Evolutionary conservation across 1,140 invertebrate genomes (phyloP), one percentile per base, ranked within the genome.

Genomic region (Brachionus rubens): DNA sequence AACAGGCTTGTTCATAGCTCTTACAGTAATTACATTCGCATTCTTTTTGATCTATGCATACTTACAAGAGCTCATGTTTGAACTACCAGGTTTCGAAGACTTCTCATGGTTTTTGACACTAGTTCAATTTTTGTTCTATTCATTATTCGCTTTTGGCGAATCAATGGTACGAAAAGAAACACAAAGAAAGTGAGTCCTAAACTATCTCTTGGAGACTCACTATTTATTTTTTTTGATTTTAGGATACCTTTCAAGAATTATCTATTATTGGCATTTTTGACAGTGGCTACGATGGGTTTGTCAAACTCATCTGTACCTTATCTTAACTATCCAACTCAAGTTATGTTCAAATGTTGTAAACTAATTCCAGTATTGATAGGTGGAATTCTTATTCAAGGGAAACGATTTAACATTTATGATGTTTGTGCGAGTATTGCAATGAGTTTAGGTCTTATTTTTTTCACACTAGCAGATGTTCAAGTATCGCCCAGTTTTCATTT

Each of bases 281-380:
- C 48, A 3, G 56, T 77, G 24, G 46, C 56, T 0, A 97, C 94
- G 10, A 98, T 98, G 92, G 93, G 93, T 0, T 88, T 97, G 79
- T 96, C 94, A 2, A 97, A 98, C 85, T 89, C 93, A 10, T 94
- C 93, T 5, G 85, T 97, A n/a, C 93, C 91, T 47, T 96, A 96
- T 84, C 85, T 98, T 0, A 98, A 97, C 84, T 98, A 96, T 85
- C 94, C 95, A 21, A 86, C 84, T 21, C 83, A 85, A 77, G 83
- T 84, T 24, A 84, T 85, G 28, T 85, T 86, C 76, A 85, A 86
- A 85, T 96, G 93, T 82, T 98, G 95, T 81, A 98, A 98, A 85
- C 87, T 98, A 0, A 94, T 97, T 79, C 95, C 95, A 2, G 94
- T 96, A 0, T 87, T 97, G 79, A 89, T 94, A 77, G 94, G 94